phyloP scores from a whole-genome alignment of 2,888 invertebrate genomes.

The Gasteruption jaculator region DNA sequence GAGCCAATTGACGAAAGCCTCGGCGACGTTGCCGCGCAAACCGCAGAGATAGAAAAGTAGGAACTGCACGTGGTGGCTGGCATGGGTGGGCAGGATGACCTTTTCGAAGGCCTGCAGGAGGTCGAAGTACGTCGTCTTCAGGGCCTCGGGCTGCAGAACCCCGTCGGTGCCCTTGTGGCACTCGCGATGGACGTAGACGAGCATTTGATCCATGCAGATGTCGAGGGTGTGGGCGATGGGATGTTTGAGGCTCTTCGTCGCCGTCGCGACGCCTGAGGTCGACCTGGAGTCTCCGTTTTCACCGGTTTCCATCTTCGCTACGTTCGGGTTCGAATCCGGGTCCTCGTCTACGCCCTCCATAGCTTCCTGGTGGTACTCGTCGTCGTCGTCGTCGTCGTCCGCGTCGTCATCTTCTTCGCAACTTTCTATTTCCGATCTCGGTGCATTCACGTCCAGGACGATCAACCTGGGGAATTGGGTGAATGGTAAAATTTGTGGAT shows the following conservation, averaged over 20 bases:
- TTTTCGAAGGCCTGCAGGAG: constrained; percentile 71
- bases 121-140: constrained; percentile 56
- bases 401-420: constrained; percentile 48
- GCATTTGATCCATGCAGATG: constrained; percentile 69
- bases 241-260: constrained; percentile 47
- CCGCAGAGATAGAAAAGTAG: constrained; percentile 70
- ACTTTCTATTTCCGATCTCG: constrained; percentile 55
- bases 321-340: too few relatives aligned
- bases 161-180: constrained; percentile 54
- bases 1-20: constrained; percentile 66
- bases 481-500: too few relatives aligned
- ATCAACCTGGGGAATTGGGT: too few relatives aligned
- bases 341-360: constrained; percentile 34
- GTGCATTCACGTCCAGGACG: constrained; percentile 70
- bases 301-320: constrained; percentile 51
- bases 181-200: constrained; percentile 64
- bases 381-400: constrained; percentile 50
- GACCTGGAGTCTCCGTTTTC: too few relatives aligned
- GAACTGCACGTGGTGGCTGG: constrained; percentile 76
- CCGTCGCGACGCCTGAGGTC: too few relatives aligned
- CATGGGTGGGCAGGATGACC: constrained; percentile 77
- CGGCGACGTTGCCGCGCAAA: constrained; percentile 58
- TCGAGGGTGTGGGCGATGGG: constrained; percentile 68
- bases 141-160: constrained; percentile 50
- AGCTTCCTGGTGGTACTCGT: constrained; percentile 22